Evolutionary conservation across 1,140 invertebrate species (phyloP).

Genomic region (Tachypleus tridentatus): DNA sequence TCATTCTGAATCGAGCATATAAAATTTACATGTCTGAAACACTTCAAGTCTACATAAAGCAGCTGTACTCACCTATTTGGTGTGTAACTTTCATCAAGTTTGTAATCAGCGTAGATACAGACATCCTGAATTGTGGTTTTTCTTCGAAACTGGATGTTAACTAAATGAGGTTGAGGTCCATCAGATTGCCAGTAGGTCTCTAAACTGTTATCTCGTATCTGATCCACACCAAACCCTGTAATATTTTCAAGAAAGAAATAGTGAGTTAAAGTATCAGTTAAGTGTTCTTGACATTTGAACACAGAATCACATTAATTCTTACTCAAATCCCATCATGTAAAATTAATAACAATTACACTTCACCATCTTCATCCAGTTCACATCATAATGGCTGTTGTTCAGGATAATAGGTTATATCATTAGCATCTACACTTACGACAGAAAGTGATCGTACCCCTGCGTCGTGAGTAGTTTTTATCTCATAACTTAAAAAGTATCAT

Average conservation of each 20-base stretch:
- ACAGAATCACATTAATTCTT: too few species aligned
- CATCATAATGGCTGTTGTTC: too few species aligned
- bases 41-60: neutral
- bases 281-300: neutral
- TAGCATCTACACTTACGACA: too few species aligned
- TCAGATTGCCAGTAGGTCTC: conserved; percentile 99
- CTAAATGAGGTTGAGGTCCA: conserved; percentile 91
- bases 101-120: conserved; percentile 95
- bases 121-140: conserved; percentile 93
- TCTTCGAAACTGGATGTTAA: conserved; percentile 93
- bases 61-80: conserved; percentile 55
- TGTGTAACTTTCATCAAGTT: conserved; percentile 97
- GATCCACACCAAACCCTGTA: conserved; percentile 91
- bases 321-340: too few species aligned
- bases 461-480: too few species aligned
- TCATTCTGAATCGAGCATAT: conserved; percentile 3
- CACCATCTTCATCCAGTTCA: too few species aligned
- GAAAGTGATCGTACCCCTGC: too few species aligned
- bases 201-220: conserved; percentile 82
- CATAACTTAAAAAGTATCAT: too few species aligned
- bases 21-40: conserved; percentile 22
- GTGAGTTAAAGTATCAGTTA: neutral
- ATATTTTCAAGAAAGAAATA: conserved; percentile 11
- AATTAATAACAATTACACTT: too few species aligned
- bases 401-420: too few species aligned